Base-by-base conservation (phyloP, 2,888 invertebrate genomes). In the Lasioglossum vierecki region DNA sequence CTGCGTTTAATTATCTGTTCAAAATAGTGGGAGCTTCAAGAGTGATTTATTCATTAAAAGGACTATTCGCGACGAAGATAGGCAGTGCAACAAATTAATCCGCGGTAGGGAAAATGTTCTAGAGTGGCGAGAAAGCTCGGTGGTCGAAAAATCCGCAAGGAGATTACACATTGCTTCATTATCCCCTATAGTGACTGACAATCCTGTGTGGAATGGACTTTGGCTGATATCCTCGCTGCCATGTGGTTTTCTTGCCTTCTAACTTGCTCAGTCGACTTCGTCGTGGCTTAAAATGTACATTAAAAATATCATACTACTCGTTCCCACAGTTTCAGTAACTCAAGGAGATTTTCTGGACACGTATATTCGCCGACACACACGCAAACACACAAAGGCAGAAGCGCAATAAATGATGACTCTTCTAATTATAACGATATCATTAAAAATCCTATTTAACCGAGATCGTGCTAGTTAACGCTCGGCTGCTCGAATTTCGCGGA, bases 151-250 rank as follows among this genome's bases (percentile, higher is more conserved):
- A 77, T 79, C 46, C 77, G 26, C 68, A 60, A 57, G 73, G n/a
- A 83, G 79, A 85, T 85, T 85, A 79, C 84, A 44, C 84, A 72
- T 79, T 75, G 76, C 63, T 63, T 77, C 79, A 53, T 82, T 85
- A 76, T 82, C 49, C 68, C 35, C 18, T 78, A 9, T 11, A 8
- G 57, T 46, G 66, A 30, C 75, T 82, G 84, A 79, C 78, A 75
- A 72, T 44, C 57, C 66, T 63, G 44, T 11, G 49, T 30, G 39
- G 9, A 15, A 39, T 57, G 35, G 57, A 26, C 46, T 26, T 22
- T 15, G 35, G 63, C 13, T 41, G 46, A n/a, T 15, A 44, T 30
- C 53, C 49, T 49, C 72, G 26, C 66, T 66, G 70, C 49, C 46
- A n/a, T 68, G 70, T 39, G 79, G 60, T 53, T 83, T 72, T 41